phyloP scores from a whole-genome alignment of 2,888 invertebrate genomes.

The Ramazzottius varieornatus region DNA sequence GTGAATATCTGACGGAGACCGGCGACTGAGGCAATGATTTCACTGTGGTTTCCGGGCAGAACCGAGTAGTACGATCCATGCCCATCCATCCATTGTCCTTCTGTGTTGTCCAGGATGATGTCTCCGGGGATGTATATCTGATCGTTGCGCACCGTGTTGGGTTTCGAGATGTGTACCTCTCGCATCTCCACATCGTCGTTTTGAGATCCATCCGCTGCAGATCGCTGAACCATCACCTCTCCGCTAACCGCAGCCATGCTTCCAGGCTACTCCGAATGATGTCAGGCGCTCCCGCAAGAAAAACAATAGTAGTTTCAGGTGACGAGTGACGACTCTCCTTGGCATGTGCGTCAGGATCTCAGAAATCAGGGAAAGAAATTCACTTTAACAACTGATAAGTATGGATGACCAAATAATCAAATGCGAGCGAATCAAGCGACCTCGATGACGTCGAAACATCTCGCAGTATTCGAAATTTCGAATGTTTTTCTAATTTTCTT shows the following conservation, averaged over 20 bases:
- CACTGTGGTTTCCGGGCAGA: neutral
- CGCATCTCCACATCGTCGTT: neutral
- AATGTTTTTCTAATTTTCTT: too few species aligned
- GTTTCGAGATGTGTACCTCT: too few species aligned
- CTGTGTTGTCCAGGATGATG: neutral
- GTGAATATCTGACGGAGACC: neutral
- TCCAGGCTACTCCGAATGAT: neutral
- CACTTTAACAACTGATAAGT: too few species aligned
- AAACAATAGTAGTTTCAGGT: neutral
- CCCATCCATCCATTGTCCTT: slow-evolving; percentile 1
- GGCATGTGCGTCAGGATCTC: too few species aligned
- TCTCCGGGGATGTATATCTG: neutral
- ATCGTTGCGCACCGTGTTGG: neutral
- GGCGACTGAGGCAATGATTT: neutral
- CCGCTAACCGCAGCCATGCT: neutral
- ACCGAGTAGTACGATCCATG: neutral
- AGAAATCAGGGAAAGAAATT: too few species aligned
- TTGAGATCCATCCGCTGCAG: neutral
- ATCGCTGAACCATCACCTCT: neutral
- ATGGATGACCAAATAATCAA: too few species aligned
- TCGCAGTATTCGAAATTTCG: too few species aligned
- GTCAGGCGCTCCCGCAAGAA: neutral
- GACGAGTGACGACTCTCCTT: neutral
- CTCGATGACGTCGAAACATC: too few species aligned
- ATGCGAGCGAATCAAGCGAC: too few species aligned